Percentiles rank a stretch among this genome's conserved stretches.
These are phyloP conservation scores for Elysia crispata DNA, from an alignment of 2,888 invertebrate genomes.

Conservation along the genomic window DNA sequence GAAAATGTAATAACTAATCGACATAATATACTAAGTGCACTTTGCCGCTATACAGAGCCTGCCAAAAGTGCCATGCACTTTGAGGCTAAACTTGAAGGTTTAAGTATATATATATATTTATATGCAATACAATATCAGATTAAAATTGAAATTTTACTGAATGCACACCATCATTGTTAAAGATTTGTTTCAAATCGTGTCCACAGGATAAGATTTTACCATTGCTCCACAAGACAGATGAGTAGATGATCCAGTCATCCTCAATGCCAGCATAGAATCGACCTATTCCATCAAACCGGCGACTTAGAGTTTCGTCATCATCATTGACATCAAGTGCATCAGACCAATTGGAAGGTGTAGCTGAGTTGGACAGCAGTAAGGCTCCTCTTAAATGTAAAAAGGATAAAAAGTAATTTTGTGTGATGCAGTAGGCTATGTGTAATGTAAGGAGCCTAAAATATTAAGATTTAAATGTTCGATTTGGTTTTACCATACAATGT, in stretches of 20 bases:
- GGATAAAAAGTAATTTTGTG: neutral
- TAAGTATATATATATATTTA: too few species aligned
- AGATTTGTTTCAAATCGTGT: too few species aligned
- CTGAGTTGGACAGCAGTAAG: constrained; percentile 13
- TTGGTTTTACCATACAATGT: too few species aligned
- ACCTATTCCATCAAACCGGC: neutral
- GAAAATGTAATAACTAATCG: too few species aligned
- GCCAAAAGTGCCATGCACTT: too few species aligned
- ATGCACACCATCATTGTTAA: too few species aligned
- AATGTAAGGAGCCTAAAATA: neutral
- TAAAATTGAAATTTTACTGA: too few species aligned
- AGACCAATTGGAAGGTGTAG: neutral
- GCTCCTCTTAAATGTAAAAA: constrained; percentile 14
- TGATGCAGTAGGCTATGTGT: neutral
- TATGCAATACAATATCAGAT: constrained; percentile 57
- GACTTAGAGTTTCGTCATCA: neutral
- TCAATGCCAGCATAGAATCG: constrained; percentile 34
- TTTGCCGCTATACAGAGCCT: too few species aligned
- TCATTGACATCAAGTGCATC: neutral
- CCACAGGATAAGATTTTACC: constrained; percentile 47
- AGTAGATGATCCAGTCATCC: constrained; percentile 36
- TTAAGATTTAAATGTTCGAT: too few species aligned
- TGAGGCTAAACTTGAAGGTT: too few species aligned
- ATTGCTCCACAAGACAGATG: constrained; percentile 5
- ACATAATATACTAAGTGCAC: too few species aligned